Evolutionary conservation across 2,797 vertebrate genomes (phyloP).

Genomic region (Hafferia zeledoni): DNA sequence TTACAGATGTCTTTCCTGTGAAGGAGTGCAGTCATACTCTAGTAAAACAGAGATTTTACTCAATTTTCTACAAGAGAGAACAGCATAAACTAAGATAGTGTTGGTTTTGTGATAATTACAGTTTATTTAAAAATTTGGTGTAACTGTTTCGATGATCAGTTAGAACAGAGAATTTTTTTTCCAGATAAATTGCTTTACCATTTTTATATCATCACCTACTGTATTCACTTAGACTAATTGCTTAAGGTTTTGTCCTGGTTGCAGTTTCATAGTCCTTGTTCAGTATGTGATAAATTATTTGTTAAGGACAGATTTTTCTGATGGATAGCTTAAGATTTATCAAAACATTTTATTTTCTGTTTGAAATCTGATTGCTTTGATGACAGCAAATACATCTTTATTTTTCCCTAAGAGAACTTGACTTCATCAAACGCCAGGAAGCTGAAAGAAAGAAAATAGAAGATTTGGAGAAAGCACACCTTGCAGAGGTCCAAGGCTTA

Average conservation of each 20-base stretch:
- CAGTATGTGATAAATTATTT: not conserved
- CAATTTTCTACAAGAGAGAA: not conserved
- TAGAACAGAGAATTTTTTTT: not conserved
- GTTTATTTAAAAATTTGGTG: not conserved
- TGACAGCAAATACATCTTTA: slow-evolving; percentile 40
- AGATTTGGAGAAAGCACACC: slow-evolving; percentile 92
- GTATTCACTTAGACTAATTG: not conserved
- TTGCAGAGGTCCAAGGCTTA: slow-evolving; percentile 91
- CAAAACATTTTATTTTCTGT: not conserved
- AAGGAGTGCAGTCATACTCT: not conserved
- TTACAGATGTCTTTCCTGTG: not conserved
- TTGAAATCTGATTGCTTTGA: not conserved
- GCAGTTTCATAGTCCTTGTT: not conserved
- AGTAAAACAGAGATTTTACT: not conserved
- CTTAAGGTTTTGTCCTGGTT: not conserved
- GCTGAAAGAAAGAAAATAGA: slow-evolving; percentile 92
- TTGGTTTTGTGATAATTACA: not conserved
- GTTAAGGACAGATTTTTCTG: not conserved
- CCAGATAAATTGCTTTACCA: not conserved
- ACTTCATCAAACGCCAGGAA: slow-evolving; percentile 96
- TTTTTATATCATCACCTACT: not conserved
- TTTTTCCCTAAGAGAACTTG: slow-evolving; percentile 86
- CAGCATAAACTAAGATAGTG: not conserved
- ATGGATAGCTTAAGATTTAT: not conserved
- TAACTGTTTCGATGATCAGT: not conserved